A percentile compares a stretch with the other conserved stretches of the same genome.
Evolutionary conservation across 2,888 invertebrate species (phyloP).

Genomic region (Pedicia rivosa): DNA sequence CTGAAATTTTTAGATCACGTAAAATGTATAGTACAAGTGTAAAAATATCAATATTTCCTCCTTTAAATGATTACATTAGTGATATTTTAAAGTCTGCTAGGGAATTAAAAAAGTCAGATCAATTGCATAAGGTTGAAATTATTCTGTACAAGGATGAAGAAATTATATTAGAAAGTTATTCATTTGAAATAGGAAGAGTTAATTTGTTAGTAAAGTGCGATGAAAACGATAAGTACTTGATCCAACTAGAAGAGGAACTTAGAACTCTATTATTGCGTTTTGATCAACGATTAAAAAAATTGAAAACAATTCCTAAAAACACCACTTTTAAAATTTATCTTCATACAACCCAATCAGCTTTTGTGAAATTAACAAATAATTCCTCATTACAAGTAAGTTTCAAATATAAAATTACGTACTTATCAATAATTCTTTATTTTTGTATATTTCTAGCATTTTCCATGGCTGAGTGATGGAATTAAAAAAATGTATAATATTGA

Average conservation of each 20-base stretch:
- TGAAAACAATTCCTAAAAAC: slow-evolving; percentile 18
- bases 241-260: slow-evolving; percentile 24
- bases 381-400: slow-evolving; percentile 18
- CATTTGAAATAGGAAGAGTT: slow-evolving; percentile 11
- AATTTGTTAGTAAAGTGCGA: slow-evolving; percentile 2
- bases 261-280: slow-evolving; percentile 20
- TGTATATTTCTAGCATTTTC: slow-evolving; percentile 18
- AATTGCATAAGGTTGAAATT: slow-evolving; percentile 19
- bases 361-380: slow-evolving; percentile 20
- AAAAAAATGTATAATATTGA: slow-evolving; percentile 5
- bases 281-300: slow-evolving; percentile 19
- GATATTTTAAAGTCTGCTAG: slow-evolving; percentile 19
- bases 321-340: slow-evolving; percentile 22
- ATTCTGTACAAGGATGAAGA: slow-evolving; percentile 18
- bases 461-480: slow-evolving; percentile 21
- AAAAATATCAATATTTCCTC: slow-evolving; percentile 23
- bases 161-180: slow-evolving; percentile 13
- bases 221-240: slow-evolving; percentile 19
- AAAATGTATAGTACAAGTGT: slow-evolving; percentile 24
- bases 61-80: slow-evolving; percentile 21
- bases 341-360: slow-evolving; percentile 23
- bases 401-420: not conserved
- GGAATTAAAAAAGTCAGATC: slow-evolving; percentile 15
- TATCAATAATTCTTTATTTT: slow-evolving; percentile 4
- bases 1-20: slow-evolving; percentile 23